A percentile compares a stretch with the other conserved stretches of the same genome.
phyloP scores from a whole-genome alignment of 2,113 vertebrate genomes.

The Tetrax tetrax region DNA sequence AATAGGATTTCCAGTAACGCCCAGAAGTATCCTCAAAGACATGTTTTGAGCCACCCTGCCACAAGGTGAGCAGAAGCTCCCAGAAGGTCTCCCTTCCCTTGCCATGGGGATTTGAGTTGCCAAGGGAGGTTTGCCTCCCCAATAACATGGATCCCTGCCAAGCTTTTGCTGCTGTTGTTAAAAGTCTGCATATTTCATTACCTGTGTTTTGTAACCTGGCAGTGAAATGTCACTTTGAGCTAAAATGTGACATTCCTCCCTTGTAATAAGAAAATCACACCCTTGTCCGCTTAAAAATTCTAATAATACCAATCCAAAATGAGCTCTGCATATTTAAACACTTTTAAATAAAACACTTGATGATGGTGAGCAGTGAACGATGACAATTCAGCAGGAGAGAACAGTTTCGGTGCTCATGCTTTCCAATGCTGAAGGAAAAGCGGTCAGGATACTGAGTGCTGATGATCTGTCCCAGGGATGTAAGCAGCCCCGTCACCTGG shows the following conservation, averaged over 20 bases:
- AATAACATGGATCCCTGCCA: not conserved
- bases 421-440: not conserved
- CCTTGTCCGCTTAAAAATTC: not conserved
- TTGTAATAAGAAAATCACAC: not conserved
- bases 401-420: accelerated
- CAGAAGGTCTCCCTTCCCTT: not conserved
- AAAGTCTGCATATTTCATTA: not conserved
- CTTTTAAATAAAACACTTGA: not conserved
- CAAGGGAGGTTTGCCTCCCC: not conserved
- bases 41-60: not conserved
- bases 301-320: not conserved
- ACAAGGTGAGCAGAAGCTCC: not conserved
- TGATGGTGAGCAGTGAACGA: accelerated
- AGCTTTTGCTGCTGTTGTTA: not conserved
- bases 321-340: not conserved
- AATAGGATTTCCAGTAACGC: not conserved
- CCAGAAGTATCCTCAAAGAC: not conserved
- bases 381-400: not conserved
- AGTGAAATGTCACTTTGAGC: not conserved
- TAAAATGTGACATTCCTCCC: not conserved
- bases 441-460: accelerated
- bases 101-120: not conserved
- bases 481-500: not conserved
- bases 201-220: not conserved
- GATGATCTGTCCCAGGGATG: not conserved